A percentile compares a stretch with the other conserved stretches of the same genome.
Evolutionary conservation across 2,797 vertebrate genomes (phyloP).

Genomic region (Gambusia yucatana): DNA sequence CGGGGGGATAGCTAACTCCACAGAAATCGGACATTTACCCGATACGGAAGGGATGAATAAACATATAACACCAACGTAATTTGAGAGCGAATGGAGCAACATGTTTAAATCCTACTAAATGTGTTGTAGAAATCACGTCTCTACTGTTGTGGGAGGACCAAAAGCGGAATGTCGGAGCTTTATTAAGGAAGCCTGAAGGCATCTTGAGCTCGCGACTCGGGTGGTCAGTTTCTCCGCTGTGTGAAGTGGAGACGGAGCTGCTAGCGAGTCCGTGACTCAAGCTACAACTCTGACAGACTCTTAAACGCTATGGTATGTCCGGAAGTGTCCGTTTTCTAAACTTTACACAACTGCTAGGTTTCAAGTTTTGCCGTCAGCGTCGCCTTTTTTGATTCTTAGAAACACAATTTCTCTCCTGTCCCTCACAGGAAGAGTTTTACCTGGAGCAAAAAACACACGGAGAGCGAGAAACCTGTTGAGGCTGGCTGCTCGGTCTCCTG

Average conservation of each 20-base stretch:
- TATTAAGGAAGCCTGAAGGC: slow-evolving; percentile 27
- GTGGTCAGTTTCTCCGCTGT: slow-evolving; percentile 30
- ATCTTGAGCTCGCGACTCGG: neutral
- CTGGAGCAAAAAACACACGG: slow-evolving; percentile 27
- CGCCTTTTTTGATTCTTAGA: neutral
- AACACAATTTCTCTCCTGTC: neutral
- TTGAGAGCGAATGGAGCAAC: accelerated
- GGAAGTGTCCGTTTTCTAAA: neutral
- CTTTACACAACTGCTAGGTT: neutral
- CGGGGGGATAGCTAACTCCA: neutral
- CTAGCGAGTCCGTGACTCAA: neutral
- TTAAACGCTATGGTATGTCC: slow-evolving; percentile 31
- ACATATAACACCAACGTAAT: neutral
- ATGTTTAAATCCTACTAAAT: neutral
- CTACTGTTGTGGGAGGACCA: neutral
- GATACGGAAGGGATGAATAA: accelerated
- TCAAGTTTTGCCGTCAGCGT: neutral
- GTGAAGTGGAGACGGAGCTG: slow-evolving; percentile 21
- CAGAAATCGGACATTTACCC: neutral
- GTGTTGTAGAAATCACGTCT: neutral
- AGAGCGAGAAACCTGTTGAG: slow-evolving; percentile 23
- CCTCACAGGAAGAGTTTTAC: slow-evolving; percentile 28
- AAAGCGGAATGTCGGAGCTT: slow-evolving; percentile 16
- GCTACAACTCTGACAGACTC: slow-evolving; percentile 1
- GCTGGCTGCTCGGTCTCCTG: neutral